phyloP scores from a whole-genome alignment of 2,888 invertebrate genomes.

The Lasioglossum marginatum region DNA sequence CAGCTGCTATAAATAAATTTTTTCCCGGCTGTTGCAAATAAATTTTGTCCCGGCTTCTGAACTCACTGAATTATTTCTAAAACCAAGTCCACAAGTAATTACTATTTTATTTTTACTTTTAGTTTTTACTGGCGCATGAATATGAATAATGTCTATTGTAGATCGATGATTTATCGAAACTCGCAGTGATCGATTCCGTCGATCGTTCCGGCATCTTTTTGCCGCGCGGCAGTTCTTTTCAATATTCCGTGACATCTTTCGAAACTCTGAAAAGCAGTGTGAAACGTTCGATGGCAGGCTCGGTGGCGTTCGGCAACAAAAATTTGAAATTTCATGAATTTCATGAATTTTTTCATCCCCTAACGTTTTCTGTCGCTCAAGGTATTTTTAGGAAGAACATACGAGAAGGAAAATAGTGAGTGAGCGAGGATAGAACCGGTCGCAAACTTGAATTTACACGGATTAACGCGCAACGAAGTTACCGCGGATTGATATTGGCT shows the following conservation, averaged over 20 bases:
- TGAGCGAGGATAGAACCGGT: neutral
- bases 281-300: neutral
- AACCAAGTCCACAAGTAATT: neutral
- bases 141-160: no score
- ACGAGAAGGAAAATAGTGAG: neutral
- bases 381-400: neutral
- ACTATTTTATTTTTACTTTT: neutral
- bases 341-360: neutral
- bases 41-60: neutral
- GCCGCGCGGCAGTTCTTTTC: neutral
- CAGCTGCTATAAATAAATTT: neutral
- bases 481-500: neutral
- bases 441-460: conserved; percentile 11
- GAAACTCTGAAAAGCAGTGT: neutral
- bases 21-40: no score
- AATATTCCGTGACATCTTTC: neutral
- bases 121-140: no score
- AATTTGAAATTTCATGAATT: neutral
- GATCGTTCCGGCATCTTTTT: neutral
- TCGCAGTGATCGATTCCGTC: neutral
- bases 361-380: neutral
- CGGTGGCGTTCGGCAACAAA: neutral
- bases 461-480: neutral
- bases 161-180: neutral
- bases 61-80: neutral